These are phyloP conservation scores for Caenorhabditis inopinata DNA, from an alignment of 1,140 invertebrate species.

Conservation along the genomic window DNA sequence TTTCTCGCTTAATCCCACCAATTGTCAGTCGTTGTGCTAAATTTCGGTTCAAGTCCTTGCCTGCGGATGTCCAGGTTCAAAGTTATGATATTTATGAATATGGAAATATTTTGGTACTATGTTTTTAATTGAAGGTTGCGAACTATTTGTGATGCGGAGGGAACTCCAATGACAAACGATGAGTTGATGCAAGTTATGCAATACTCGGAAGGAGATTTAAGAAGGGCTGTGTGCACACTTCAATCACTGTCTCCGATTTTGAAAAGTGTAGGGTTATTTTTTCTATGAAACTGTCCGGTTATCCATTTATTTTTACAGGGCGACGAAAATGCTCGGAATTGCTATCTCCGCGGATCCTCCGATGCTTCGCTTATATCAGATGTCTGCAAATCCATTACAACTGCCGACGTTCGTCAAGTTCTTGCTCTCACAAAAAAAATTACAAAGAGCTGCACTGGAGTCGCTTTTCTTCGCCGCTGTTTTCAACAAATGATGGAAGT, in stretches of 20 bases:
- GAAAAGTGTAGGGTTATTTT: not conserved
- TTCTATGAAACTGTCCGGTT: not conserved
- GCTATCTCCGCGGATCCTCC: not conserved
- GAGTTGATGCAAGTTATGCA: conserved; percentile 2
- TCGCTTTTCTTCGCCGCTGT: not conserved
- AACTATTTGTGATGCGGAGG: conserved; percentile 30
- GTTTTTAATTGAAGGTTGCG: conserved; percentile 5
- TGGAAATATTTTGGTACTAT: not conserved
- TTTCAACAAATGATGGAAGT: not conserved
- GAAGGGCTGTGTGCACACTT: not conserved
- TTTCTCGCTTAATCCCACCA: conserved; percentile 92
- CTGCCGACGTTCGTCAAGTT: not conserved
- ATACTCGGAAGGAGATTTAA: not conserved
- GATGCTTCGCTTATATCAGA: not conserved
- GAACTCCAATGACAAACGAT: not conserved
- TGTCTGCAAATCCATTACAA: not conserved
- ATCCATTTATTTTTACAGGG: not conserved
- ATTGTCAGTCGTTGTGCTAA: conserved; percentile 96
- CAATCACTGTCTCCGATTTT: not conserved
- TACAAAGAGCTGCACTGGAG: not conserved
- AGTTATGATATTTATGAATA: conserved; percentile 48
- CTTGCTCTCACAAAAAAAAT: not conserved
- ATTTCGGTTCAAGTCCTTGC: conserved; percentile 90
- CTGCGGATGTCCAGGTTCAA: conserved; percentile 62
- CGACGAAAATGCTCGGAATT: not conserved